phyloP scores from a whole-genome alignment of 2,888 invertebrate genomes.

The Tetrapedia diversipes region DNA sequence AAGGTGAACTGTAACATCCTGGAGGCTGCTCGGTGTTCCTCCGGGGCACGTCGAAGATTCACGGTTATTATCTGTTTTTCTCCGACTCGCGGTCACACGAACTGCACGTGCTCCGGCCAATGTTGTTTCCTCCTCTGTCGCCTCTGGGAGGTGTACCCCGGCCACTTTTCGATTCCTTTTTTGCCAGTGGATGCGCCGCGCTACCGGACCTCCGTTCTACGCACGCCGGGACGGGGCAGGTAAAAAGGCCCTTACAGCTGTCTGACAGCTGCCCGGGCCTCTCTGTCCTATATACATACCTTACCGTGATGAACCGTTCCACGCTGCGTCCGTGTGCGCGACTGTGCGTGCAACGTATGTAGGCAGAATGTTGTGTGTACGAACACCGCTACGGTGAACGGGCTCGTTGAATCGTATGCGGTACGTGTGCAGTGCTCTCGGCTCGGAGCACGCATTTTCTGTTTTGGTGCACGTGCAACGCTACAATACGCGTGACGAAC shows the following conservation, averaged over 20 bases:
- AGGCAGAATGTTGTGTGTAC: too few relatives aligned
- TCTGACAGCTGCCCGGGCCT: constrained; percentile 82
- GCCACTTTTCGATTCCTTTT: constrained; percentile 56
- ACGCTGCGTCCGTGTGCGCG: neutral
- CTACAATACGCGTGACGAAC: constrained; percentile 62
- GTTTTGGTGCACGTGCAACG: constrained; percentile 64
- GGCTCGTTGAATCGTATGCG: neutral
- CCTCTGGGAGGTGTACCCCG: constrained; percentile 22
- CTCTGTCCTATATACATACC: constrained; percentile 82
- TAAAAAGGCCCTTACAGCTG: constrained; percentile 83
- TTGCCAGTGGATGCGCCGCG: constrained; percentile 63
- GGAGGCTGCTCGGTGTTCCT: neutral
- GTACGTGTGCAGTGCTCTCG: neutral
- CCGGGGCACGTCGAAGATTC: constrained; percentile 4
- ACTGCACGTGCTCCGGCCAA: constrained; percentile 34
- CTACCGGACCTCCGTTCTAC: constrained; percentile 69
- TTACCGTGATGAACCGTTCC: constrained; percentile 77
- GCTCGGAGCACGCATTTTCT: constrained; percentile 58
- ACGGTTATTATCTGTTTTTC: constrained; percentile 35
- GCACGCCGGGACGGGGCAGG: constrained; percentile 77
- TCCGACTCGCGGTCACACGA: constrained; percentile 11
- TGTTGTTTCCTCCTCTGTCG: constrained; percentile 27
- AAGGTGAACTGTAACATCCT: neutral
- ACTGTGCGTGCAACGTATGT: neutral
- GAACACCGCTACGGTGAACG: too few relatives aligned